Base-by-base conservation (phyloP, 2,113 vertebrate genomes). In the Calidris pugnax region DNA sequence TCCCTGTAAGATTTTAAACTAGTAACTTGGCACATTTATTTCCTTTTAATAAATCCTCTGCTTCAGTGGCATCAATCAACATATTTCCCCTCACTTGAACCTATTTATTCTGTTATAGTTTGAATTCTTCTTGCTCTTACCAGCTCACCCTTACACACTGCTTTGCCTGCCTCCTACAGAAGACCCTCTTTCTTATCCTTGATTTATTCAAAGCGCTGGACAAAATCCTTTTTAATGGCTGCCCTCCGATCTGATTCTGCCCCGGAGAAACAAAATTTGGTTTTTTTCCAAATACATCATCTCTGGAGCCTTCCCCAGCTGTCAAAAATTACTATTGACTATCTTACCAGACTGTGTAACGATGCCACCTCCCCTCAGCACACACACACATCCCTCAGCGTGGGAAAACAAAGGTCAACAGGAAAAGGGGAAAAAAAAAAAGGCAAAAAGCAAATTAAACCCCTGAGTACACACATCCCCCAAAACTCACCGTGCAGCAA, bases 41-140 rank as follows among this genome's bases (percentile, higher is more conserved):
- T 86, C 59, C 32, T 71, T 35, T 71, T 77, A 83, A 80, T 90
- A 86, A 86, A 89, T 66, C 45, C 60, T 71, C 35, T 85, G 43
- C 67, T 88, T 66, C 23, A 1, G 71, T 57, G 75, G 55, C 75
- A 83, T 28, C 59, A 85, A 8, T 76, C 79, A 90, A 66, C 41
- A 62, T 39, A 50, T 88, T 95, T 88, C 62, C 62, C 55, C 24
- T 48, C 59, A 30, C 57, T 33, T 72, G 57, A 95, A 85, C 35
- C 26, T 88, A 69, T 88, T 79, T 92, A 64, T 94, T 91, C 50
- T 48, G 19, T 48, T 67, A 53, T 1, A 71, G 28, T 53, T 85
- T 73, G 51, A 94, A 90, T 92, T 93, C 39, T 89, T 75, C 43
- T 59, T 93, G 57, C 45, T 69, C 35, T 92, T 95, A 93, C 30